Evolutionary conservation across 2,797 vertebrate species (phyloP).

Genomic region (Lemur catta): DNA sequence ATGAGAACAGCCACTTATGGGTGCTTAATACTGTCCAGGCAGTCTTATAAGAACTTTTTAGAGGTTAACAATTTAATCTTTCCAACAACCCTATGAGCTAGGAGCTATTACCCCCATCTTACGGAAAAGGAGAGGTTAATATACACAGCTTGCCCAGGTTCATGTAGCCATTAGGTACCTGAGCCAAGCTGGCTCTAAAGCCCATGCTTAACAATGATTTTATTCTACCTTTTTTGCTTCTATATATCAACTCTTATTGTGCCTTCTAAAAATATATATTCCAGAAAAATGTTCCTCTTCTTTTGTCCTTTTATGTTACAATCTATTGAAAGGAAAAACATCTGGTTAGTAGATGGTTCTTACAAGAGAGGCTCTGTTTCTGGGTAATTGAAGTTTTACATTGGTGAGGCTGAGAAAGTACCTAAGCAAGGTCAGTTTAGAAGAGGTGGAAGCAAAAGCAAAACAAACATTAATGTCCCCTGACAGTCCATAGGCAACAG

Average conservation of each 20-base stretch:
- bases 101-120: not conserved
- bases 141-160: not conserved
- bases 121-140: not conserved
- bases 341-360: not conserved
- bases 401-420: not conserved
- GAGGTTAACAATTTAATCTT: not conserved
- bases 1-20: not conserved
- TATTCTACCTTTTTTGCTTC: not conserved
- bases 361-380: conserved; percentile 23
- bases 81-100: not conserved
- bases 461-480: not conserved
- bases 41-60: not conserved
- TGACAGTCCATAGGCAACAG: not conserved
- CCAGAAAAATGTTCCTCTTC: conserved; percentile 19
- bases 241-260: not conserved
- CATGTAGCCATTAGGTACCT: not conserved
- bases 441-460: not conserved
- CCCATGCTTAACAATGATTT: not conserved
- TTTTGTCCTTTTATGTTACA: conserved; percentile 31
- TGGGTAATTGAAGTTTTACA: conserved; percentile 22
- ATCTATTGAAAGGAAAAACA: conserved; percentile 43
- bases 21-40: not conserved
- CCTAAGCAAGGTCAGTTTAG: not conserved
- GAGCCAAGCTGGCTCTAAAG: not conserved
- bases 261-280: conserved; percentile 35